Evolutionary conservation across 2,888 invertebrate genomes (phyloP).

Genomic region (Unio pictorum): DNA sequence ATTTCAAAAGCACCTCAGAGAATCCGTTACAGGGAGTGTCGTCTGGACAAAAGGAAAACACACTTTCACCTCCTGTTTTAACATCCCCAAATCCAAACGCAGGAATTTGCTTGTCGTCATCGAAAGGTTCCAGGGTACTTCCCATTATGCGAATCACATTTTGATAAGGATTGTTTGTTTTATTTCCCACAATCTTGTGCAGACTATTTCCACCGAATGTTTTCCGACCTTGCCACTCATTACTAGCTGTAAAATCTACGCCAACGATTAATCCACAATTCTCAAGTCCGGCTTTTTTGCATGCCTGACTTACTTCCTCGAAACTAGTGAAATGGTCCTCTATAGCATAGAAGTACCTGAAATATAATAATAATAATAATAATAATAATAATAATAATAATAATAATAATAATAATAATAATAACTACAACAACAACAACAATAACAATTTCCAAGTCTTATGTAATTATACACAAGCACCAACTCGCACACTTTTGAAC

Average conservation of each 20-base stretch:
- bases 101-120: constrained; percentile 63
- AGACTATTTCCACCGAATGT: constrained; percentile 72
- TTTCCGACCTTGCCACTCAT: constrained; percentile 75
- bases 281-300: constrained; percentile 73
- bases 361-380: too few species aligned
- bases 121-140: constrained; percentile 66
- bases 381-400: too few species aligned
- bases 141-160: constrained; percentile 69
- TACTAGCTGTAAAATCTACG: constrained; percentile 75
- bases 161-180: constrained; percentile 73
- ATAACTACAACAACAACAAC: too few species aligned
- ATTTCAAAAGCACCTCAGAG: constrained; percentile 67
- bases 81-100: constrained; percentile 69
- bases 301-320: constrained; percentile 69
- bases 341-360: constrained; percentile 54
- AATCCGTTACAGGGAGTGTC: constrained; percentile 59
- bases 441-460: too few species aligned
- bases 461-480: too few species aligned
- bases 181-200: constrained; percentile 66
- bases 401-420: too few species aligned
- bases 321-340: constrained; percentile 69
- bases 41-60: constrained; percentile 61
- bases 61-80: constrained; percentile 56
- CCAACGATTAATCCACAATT: constrained; percentile 74
- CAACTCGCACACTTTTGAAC: too few species aligned